phyloP scores from a whole-genome alignment of 2,113 vertebrate species.

The Aphyosemion australe region DNA sequence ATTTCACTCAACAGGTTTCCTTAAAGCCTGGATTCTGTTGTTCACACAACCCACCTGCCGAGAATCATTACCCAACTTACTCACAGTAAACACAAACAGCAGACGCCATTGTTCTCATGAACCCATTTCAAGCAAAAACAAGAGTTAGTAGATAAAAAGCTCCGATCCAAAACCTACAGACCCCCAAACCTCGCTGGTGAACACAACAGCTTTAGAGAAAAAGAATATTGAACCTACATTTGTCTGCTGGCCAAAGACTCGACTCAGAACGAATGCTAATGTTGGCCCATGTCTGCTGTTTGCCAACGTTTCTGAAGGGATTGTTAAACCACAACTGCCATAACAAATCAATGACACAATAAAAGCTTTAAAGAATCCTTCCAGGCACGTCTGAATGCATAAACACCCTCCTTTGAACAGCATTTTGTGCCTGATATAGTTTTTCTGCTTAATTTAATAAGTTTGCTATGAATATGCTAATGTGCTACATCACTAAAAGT shows the following conservation, averaged over 20 bases:
- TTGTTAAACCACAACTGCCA: conserved; percentile 15
- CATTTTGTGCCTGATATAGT: not conserved
- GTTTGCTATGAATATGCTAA: not conserved
- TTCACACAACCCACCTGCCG: not conserved
- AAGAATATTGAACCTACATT: not conserved
- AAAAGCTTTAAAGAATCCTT: not conserved
- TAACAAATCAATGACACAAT: conserved; percentile 22
- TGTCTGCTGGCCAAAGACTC: conserved; percentile 1
- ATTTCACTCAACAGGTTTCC: not conserved
- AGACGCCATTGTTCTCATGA: not conserved
- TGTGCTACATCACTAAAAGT: not conserved
- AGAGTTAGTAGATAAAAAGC: not conserved
- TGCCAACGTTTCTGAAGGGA: conserved; percentile 13
- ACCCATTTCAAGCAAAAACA: not conserved
- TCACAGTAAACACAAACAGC: not conserved
- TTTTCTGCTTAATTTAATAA: not conserved
- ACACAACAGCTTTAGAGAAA: not conserved
- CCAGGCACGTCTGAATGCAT: not conserved
- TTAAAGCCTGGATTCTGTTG: not conserved
- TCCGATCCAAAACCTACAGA: not conserved
- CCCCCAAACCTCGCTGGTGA: not conserved
- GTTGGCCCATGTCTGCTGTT: not conserved
- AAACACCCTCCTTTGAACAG: not conserved
- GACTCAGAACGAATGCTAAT: conserved; percentile 11
- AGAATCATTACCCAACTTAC: not conserved